Conservation (phyloP, 35 echinoderm and acorn worm species). For the Nesometra sesokonis region DNA sequence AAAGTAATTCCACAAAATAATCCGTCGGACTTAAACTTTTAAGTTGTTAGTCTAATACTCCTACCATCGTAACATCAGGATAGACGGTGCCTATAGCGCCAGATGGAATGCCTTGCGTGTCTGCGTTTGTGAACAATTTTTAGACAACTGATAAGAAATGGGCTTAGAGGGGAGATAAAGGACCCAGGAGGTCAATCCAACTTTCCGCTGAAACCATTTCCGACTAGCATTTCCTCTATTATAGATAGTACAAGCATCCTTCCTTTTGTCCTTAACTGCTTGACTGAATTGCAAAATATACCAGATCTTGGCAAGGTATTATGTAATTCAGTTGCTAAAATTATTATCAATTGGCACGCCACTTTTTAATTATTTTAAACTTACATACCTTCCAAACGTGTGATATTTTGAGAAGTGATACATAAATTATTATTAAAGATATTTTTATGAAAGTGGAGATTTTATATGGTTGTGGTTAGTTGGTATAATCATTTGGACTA, state of each 20-base stretch:
- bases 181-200: background rate
- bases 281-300: background rate
- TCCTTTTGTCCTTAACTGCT: background rate
- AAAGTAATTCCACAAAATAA: background rate
- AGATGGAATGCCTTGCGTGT: background rate
- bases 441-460: too few species aligned
- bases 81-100: background rate
- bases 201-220: background rate
- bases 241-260: background rate
- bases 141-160: background rate
- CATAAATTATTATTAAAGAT: too few species aligned
- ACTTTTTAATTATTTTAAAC: too few species aligned
- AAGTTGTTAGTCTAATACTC: background rate
- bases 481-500: too few species aligned
- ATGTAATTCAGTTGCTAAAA: background rate
- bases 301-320: background rate
- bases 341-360: background rate
- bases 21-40: background rate
- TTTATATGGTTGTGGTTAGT: too few species aligned
- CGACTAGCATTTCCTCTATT: background rate
- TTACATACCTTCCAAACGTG: too few species aligned
- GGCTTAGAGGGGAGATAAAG: background rate
- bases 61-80: background rate
- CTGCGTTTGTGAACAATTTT: background rate
- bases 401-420: too few species aligned